Evolutionary conservation across 2,797 vertebrate genomes (phyloP), one percentile per base, ranked within the genome.

Genomic region (Labroides dimidiatus): DNA sequence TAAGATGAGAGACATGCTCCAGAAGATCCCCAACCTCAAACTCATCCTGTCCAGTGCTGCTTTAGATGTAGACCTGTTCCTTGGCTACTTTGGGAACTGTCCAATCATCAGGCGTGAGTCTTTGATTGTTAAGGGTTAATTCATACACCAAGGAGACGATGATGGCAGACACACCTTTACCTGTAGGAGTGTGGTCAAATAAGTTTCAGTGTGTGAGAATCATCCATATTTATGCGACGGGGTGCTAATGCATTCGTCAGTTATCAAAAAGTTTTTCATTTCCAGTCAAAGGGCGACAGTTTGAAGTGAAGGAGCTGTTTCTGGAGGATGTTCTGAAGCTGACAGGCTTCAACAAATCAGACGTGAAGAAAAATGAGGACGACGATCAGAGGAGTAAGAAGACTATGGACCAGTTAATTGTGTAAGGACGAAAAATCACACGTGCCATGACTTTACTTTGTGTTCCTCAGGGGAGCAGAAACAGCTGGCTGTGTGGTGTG

Each of bases 21-120:
- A 95, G 76, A 95, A 91, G 47, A 93, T 96, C 23, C 81, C 92
- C n/a, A 77, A 93, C 41, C 81, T 99, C 62, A 97, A 96, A 77
- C 87, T 99, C 39, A 94, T 99, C 86, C 94, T 99, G 69, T 98
- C 96, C 75, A 98, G 96, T 83, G 98, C 97, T 51, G 93, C 96
- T 56, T 87, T 99, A 60, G 96, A 99, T 81, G 86, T 95, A 21
- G 85, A 96, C 60, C 94, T 99, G 56, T 99, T 99, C 71, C 84
- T 92, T 69, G 93, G 88, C 71, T 99, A 99, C 89, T 99, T 99
- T 84, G 94, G 91, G 82, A 93, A 91, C 72, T 98, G 96, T 72
- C 97, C 97, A 23, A 89, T 99, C 49, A 93, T 99, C 86, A 78
- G 96, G 72, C 95, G 98, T 99, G 93, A 93, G 96, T 92, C 33